Evolutionary conservation across 2,113 vertebrate genomes (phyloP).

Genomic region (Gymnobelideus leadbeateri): DNA sequence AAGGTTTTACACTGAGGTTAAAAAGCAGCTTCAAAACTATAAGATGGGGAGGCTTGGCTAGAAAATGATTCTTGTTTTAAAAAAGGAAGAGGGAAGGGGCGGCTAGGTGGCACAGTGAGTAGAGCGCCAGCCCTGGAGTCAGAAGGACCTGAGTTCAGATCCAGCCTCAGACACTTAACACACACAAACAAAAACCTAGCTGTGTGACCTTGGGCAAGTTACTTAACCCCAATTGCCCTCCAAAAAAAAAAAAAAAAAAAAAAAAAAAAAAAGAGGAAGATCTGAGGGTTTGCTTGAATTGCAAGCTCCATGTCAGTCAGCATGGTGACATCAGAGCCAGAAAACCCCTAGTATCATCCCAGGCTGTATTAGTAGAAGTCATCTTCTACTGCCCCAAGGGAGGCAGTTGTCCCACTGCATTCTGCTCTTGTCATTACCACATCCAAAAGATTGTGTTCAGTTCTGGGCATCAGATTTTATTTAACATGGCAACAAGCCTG

Average conservation of each 20-base stretch:
- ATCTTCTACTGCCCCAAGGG: no score
- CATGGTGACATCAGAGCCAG: not conserved
- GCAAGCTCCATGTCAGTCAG: not conserved
- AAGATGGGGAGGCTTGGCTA: not conserved
- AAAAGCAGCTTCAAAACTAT: not conserved
- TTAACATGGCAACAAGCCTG: not conserved
- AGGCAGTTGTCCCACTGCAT: not conserved
- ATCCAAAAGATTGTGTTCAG: not conserved
- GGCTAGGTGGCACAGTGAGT: no score
- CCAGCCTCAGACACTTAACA: no score
- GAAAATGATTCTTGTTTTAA: not conserved
- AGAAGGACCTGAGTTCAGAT: no score
- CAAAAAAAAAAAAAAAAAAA: not conserved
- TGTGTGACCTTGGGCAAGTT: no score
- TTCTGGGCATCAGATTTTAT: not conserved
- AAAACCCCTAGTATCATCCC: not conserved
- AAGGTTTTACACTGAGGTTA: not conserved
- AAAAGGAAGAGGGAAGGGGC: no score
- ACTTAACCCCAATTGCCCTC: no score
- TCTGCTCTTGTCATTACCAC: not conserved
- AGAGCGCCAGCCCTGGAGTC: no score
- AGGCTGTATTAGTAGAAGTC: not conserved
- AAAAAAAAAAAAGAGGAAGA: not conserved
- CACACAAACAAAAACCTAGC: no score
- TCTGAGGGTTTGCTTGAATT: not conserved